Conservation (phyloP, 23 tunicate species). For the Botrylloides violaceus region DNA sequence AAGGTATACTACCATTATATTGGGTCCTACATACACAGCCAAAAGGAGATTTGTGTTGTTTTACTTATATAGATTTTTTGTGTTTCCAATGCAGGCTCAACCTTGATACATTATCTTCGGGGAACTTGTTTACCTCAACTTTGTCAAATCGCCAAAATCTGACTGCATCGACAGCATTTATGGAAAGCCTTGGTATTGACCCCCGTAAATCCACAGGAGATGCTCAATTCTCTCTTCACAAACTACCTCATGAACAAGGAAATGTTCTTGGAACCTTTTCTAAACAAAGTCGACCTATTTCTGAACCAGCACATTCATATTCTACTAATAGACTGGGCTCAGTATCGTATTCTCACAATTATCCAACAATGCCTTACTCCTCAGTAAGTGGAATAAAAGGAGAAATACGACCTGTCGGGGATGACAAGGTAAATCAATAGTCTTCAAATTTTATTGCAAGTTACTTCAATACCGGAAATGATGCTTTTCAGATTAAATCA, state of each 20-base stretch:
- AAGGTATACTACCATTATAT: no score
- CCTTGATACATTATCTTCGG: background rate
- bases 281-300: slow-evolving; percentile 28
- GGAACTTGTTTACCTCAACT: background rate
- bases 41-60: background rate
- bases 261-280: background rate
- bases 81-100: background rate
- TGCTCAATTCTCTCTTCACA: background rate
- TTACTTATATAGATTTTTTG: background rate
- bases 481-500: no score
- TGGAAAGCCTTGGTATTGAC: slow-evolving; percentile 5
- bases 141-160: slow-evolving; percentile 4
- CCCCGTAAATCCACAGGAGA: background rate
- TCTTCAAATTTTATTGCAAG: no score
- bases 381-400: no score
- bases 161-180: slow-evolving; percentile 9
- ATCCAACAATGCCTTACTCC: no score
- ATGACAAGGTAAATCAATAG: no score
- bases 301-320: slow-evolving; percentile 40
- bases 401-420: no score
- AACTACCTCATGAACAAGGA: background rate
- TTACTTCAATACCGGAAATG: no score
- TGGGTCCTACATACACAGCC: no score
- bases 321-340: background rate
- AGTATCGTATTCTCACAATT: no score